Evolutionary conservation across 2,113 vertebrate species (phyloP), one percentile per base, ranked within the genome.

Genomic region (Dicentrarchus labrax): DNA sequence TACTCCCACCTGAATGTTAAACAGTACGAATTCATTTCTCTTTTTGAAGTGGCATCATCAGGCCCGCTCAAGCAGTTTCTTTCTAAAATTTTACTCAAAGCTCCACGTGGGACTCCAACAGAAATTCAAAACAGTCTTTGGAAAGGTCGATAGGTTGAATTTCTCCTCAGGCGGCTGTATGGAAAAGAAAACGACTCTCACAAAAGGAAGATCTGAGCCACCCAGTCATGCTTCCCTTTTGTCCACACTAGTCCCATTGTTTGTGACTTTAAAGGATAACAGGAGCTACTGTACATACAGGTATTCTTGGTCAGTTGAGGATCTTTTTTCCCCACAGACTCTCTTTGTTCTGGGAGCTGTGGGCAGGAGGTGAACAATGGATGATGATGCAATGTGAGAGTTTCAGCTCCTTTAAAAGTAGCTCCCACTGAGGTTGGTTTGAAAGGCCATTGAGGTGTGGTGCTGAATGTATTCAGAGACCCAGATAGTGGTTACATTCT

Each of bases 191-290:
- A 62, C 1, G 39, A 30, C 8, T 61, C 67, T 69, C 56, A 90
- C 83, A 86, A 89, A 83, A 83, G 66, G 61, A 83, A 83, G 82
- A 86, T 83, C 54, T 72, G 78, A 74, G 82, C 84, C 80, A 78
- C 80, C 43, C 59, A 84, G 78, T 78, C 78, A 71, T 80, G 82
- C 85, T 62, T 54, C 78, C 68, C 86, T 83, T 93, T 86, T 88
- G 90, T 89, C 79, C 87, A 84, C 77, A 80, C 87, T 84, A 83
- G 80, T 70, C 65, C 83, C 84, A 88, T 93, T 94, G 91, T 94
- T 84, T 87, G 80, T 38, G 82, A 86, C 87, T 92, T 93, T 92
- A 90, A 85, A 90, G 91, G 82, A 90, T 84, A 89, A 81, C 85
- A 78, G 82, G 47, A 76, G 83, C 67, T 70, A 30, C 30, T 30